Conservation (phyloP, 2,113 vertebrate genomes). For the Menidia beryllina region DNA sequence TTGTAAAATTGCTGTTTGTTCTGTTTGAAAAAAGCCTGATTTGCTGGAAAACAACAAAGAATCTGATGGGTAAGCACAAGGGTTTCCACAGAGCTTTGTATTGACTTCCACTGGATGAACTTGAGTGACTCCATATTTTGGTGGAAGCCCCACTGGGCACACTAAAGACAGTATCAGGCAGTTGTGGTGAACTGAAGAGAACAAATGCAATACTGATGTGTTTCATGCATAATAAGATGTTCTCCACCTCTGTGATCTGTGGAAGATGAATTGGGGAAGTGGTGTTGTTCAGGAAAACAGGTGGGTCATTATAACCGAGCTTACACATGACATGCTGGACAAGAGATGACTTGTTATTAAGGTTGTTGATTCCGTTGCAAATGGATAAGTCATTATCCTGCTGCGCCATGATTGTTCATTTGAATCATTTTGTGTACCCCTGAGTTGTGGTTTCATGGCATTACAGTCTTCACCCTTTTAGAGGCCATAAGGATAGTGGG, state of each 20-base stretch:
- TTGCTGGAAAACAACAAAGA: conserved; percentile 73
- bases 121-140: conserved; percentile 66
- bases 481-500: conserved; percentile 58
- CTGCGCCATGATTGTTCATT: conserved; percentile 60
- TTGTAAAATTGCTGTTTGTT: conserved; percentile 74
- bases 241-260: conserved; percentile 36
- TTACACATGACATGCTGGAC: conserved; percentile 25
- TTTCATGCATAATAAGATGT: conserved; percentile 42
- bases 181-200: conserved; percentile 41
- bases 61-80: conserved; percentile 73
- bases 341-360: conserved; percentile 47
- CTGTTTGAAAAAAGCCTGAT: conserved; percentile 58
- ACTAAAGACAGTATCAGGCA: conserved; percentile 59
- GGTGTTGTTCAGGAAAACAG: conserved; percentile 25
- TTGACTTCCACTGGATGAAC: conserved; percentile 62
- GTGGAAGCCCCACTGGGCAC: conserved; percentile 57
- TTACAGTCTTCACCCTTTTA: conserved; percentile 60
- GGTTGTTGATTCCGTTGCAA: conserved; percentile 51
- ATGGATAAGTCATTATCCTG: conserved; percentile 34
- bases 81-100: conserved; percentile 66
- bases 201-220: conserved; percentile 44
- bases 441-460: conserved; percentile 50
- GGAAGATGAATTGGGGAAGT: conserved; percentile 17
- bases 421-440: conserved; percentile 40
- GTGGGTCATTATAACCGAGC: background rate